phyloP scores from a whole-genome alignment of 2,888 invertebrate species.

The Tenthredo mesomela region DNA sequence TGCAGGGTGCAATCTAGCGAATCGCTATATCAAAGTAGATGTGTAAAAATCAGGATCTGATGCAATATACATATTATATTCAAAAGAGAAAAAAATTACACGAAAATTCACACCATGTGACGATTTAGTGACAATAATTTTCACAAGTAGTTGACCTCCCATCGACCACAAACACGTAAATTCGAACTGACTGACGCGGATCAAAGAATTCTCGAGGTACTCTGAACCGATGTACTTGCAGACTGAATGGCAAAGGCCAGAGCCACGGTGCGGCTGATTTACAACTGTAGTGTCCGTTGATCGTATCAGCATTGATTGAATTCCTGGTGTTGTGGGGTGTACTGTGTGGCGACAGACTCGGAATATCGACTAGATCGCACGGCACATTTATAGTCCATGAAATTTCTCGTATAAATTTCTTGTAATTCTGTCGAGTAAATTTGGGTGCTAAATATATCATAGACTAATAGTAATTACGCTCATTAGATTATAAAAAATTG shows the following conservation, averaged over 20 bases:
- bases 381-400: not conserved
- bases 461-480: not conserved
- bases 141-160: not conserved
- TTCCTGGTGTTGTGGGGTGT: constrained; percentile 3
- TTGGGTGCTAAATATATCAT: not conserved
- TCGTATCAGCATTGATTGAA: constrained; percentile 46
- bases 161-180: not conserved
- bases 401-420: not conserved
- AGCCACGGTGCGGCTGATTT: constrained; percentile 20
- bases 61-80: not conserved
- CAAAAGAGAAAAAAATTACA: not conserved
- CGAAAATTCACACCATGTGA: not conserved
- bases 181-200: not conserved
- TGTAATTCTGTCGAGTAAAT: not conserved
- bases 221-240: constrained; percentile 27
- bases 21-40: not conserved
- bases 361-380: not conserved
- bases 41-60: not conserved
- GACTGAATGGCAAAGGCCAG: constrained; percentile 1
- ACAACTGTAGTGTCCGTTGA: constrained; percentile 41
- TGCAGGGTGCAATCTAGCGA: not conserved
- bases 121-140: not conserved
- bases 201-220: not conserved
- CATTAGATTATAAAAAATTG: not conserved
- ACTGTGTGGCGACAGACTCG: not conserved